Percentiles rank a stretch among this genome's conserved stretches.
phyloP scores from a whole-genome alignment of 2,888 invertebrate species.

The Ypsolopha sequella region DNA sequence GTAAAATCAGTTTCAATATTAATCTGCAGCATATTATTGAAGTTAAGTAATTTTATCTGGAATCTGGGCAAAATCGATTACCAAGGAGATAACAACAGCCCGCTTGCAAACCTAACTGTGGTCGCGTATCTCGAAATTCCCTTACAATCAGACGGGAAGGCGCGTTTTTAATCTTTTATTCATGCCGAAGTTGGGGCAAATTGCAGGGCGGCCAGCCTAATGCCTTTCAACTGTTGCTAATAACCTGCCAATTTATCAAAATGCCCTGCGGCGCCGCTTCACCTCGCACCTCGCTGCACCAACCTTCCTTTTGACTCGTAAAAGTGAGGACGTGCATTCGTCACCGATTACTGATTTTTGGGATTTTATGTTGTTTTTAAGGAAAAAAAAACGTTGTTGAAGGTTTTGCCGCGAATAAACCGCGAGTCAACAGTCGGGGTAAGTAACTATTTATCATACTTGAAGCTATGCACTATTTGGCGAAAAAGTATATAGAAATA shows the following conservation, averaged over 20 bases:
- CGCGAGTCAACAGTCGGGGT: no score
- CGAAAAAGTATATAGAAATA: no score
- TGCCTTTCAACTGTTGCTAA: constrained; percentile 71
- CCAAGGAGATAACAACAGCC: not conserved
- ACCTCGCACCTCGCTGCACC: constrained; percentile 18
- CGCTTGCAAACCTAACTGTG: constrained; percentile 11
- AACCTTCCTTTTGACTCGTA: not conserved
- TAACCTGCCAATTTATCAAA: constrained; percentile 70
- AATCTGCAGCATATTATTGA: not conserved
- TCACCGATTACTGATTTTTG: not conserved
- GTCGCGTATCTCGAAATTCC: constrained; percentile 26
- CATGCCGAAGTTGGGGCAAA: constrained; percentile 40
- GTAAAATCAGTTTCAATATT: no score
- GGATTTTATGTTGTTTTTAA: no score
- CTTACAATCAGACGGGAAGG: constrained; percentile 46
- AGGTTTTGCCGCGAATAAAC: no score
- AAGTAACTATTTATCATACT: no score
- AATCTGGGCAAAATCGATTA: constrained; percentile 1
- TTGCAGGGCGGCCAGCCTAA: constrained; percentile 66
- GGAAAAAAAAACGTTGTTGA: no score
- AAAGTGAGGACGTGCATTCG: not conserved
- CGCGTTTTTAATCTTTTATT: constrained; percentile 61
- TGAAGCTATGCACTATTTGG: no score
- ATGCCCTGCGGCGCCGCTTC: constrained; percentile 40
- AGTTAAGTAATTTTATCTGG: not conserved